Conservation (phyloP, 37 sponge, comb jelly and placozoan genomes). For the Axinella damicornis region DNA sequence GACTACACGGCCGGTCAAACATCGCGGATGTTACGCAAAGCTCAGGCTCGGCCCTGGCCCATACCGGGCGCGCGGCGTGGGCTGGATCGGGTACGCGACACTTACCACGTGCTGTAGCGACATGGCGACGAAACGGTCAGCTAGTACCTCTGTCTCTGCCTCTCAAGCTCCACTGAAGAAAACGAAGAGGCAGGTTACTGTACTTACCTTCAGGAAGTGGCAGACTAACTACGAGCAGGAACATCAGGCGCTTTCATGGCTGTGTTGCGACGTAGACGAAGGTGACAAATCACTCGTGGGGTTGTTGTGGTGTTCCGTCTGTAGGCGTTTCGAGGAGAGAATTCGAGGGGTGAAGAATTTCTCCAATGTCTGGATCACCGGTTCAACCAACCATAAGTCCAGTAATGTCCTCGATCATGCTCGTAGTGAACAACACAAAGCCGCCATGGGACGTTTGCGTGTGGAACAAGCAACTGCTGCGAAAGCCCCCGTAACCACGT, state of each 20-base stretch:
- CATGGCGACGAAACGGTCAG: constrained; percentile 8
- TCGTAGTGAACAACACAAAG: not conserved
- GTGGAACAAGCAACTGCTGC: constrained; percentile 1
- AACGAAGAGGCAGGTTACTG: constrained; percentile 26
- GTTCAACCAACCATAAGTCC: constrained; percentile 60
- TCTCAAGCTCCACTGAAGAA: not conserved
- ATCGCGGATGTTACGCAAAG: too few relatives aligned
- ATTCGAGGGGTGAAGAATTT: constrained; percentile 47
- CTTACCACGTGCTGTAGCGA: too few relatives aligned
- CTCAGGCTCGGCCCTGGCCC: too few relatives aligned
- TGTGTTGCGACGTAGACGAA: constrained; percentile 41
- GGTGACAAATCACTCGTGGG: not conserved
- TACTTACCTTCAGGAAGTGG: constrained; percentile 49
- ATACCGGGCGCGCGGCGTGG: too few relatives aligned
- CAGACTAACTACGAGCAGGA: constrained; percentile 24
- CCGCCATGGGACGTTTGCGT: constrained; percentile 31
- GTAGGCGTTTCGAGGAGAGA: constrained; percentile 28
- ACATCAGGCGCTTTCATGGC: constrained; percentile 43
- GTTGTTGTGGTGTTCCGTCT: constrained; percentile 43
- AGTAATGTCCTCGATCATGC: constrained; percentile 66
- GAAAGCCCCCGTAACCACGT: constrained; percentile 16
- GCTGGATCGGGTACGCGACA: too few relatives aligned
- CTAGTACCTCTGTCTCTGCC: not conserved
- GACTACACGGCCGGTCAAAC: too few relatives aligned
- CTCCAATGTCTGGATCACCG: constrained; percentile 51